Percentiles rank a stretch among this genome's conserved stretches.
These are phyloP conservation scores for Ascaphus truei DNA, from an alignment of 2,113 vertebrate genomes.

Conservation along the genomic window DNA sequence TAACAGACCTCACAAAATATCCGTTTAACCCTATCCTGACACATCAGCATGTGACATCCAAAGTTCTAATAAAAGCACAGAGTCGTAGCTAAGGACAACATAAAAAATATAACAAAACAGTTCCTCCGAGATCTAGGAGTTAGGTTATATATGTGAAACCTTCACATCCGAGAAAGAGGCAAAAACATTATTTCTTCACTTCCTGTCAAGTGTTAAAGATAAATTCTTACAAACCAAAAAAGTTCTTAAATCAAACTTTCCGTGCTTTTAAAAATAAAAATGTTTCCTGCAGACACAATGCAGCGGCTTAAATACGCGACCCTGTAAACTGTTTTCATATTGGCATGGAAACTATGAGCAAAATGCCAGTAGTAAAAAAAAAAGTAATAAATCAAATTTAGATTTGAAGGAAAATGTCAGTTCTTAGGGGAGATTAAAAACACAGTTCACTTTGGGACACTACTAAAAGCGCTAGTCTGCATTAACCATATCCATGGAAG, in stretches of 20 bases:
- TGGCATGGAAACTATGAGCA: slow-evolving; percentile 14
- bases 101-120: background rate
- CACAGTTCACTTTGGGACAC: background rate
- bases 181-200: too few species aligned
- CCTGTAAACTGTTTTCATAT: background rate
- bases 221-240: too few species aligned
- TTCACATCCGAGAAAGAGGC: background rate
- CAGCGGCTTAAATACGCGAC: background rate
- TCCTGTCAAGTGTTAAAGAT: too few species aligned
- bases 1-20: background rate
- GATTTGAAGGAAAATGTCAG: background rate
- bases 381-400: slow-evolving; percentile 2
- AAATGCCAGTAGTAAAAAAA: background rate
- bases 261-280: background rate
- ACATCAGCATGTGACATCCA: too few species aligned
- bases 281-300: background rate
- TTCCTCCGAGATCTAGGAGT: too few species aligned
- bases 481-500: background rate
- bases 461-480: background rate
- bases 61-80: background rate
- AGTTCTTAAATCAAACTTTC: too few species aligned
- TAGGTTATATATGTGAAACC: background rate
- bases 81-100: background rate
- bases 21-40: background rate
- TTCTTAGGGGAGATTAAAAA: background rate